A percentile compares a stretch with the other conserved stretches of the same genome.
Conservation (phyloP, 2,797 vertebrate species). For the Merluccius polli region DNA sequence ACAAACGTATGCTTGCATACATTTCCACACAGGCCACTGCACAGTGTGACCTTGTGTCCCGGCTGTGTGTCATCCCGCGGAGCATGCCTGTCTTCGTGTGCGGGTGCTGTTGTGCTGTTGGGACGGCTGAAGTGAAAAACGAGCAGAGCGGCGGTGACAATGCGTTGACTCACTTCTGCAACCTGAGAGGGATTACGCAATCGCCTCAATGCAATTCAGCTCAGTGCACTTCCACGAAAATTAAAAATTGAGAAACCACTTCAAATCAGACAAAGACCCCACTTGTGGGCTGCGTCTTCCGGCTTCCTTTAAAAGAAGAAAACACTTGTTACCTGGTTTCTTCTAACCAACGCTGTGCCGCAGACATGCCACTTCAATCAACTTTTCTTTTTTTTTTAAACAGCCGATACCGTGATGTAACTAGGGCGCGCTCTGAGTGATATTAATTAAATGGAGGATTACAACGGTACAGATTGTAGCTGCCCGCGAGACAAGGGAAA, state of each 20-base stretch:
- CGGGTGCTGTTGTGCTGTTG: not conserved
- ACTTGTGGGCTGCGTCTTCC: not conserved
- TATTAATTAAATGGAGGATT: slow-evolving; percentile 3
- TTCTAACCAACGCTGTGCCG: not conserved
- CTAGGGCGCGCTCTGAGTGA: not conserved
- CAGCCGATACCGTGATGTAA: not conserved
- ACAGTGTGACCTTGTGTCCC: not conserved
- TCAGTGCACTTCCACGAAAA: not conserved
- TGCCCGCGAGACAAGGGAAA: not conserved
- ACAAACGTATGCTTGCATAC: no score
- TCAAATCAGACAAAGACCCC: not conserved
- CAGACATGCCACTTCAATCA: not conserved
- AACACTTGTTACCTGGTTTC: not conserved
- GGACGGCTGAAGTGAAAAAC: not conserved
- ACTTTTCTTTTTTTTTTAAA: not conserved
- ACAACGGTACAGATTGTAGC: not conserved
- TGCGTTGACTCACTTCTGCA: no score
- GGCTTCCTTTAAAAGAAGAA: no score
- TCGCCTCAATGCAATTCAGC: no score
- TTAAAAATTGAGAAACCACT: not conserved
- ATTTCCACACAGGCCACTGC: no score
- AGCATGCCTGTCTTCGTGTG: not conserved
- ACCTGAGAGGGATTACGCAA: no score
- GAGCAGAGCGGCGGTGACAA: no score
- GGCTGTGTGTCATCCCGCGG: not conserved